Base-by-base conservation (phyloP, 2,888 invertebrate genomes). In the Molorchus minor region DNA sequence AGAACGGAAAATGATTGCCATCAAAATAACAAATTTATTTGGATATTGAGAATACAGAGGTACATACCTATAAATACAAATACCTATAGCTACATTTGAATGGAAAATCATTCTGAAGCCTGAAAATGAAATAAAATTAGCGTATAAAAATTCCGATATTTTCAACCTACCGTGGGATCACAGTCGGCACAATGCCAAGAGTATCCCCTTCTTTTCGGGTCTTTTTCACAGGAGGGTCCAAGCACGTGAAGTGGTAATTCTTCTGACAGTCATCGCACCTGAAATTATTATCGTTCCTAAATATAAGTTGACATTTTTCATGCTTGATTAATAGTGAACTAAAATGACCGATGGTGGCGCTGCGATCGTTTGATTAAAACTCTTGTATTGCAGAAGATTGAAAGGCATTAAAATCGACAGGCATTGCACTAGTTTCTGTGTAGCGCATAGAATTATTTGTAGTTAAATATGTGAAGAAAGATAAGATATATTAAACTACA, bases 141-240 rank as follows among this genome's bases (percentile, higher is more conserved):
- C 30, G 17, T 12, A 19, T 8, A 10, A 15, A 8, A 16, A 10
- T 5, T 17, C 17, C 15, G 25, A 8, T 10, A 40, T 2, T 40
- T 5, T 2, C 10, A 20, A 62, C 66, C 61, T 56, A 65, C 94
- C 73, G 93, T 93, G 59, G 93, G 93, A 84, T 96, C 96, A 84
- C 96, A 96, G 79, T 94, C 94, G 47, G 94, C 94, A 81, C 96
- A 96, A 80, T 94, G 94, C 96, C 96, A 96, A 10, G 93, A 93
- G 79, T 96, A 96, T 25, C 96, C 96, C 53, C 95, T 88, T 73
- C 91, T 90, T 84, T 96, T 96, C 1, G 96, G 96, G 94, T 92
- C 80, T 95, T 95, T 81, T 94, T 96, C 10, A 95, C 85, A 10
- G 97, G 97, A 46, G 97, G 97, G 80, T 95, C 93, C 73, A 97